Base-by-base conservation (phyloP, 2,888 invertebrate genomes). In the Xestia ashworthii region DNA sequence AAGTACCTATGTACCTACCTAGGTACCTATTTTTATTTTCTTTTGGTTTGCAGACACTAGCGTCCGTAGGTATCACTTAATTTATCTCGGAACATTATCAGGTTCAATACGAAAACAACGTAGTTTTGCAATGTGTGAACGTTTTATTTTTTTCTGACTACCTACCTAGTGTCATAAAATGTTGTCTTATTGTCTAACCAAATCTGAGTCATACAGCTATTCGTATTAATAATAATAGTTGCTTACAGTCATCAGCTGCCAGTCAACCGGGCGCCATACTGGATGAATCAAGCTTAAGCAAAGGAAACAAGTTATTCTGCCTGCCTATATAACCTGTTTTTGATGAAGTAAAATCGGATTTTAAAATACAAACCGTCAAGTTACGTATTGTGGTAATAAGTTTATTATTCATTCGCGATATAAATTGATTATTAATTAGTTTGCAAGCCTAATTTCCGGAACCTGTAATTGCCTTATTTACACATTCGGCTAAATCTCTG, bases 241-340 rank as follows among this genome's bases (percentile, higher is more conserved):
- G 75, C 16, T 55, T 44, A 12, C 41, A 84, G 71, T 67, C 83
- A 86, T 74, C 84, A 83, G 79, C 83, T 84, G 84, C 79, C 79
- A 14, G 72, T 53, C 79, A 83, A 70, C 72, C 71, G 83, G 83
- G 86, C 86, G 70, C 71, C 62, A 62, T 70, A 14, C 16, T 25
- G 14, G 69, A 75, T 79, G 87, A 84, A 75, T 84, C 84, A 84
- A 83, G 87, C 83, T 72, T 78, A 86, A 74, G 86, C 87, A 75
- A 78, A 78, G 82, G 87, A 80, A 87, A 87, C 87, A 66, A 82
- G 87, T 87, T 87, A 87, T 88, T 80, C 67, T 74, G 88, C 87
- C 81, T 86, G 62, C 32, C 41, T 68, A 12, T 64, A 62, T 69
- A 86, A 87, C 87, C 85, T 25, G 87, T 87, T 86, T 65, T 16